Evolutionary conservation across 1,140 invertebrate species (phyloP), one percentile per base, ranked within the genome.

Genomic region (Cotesia chilonis): DNA sequence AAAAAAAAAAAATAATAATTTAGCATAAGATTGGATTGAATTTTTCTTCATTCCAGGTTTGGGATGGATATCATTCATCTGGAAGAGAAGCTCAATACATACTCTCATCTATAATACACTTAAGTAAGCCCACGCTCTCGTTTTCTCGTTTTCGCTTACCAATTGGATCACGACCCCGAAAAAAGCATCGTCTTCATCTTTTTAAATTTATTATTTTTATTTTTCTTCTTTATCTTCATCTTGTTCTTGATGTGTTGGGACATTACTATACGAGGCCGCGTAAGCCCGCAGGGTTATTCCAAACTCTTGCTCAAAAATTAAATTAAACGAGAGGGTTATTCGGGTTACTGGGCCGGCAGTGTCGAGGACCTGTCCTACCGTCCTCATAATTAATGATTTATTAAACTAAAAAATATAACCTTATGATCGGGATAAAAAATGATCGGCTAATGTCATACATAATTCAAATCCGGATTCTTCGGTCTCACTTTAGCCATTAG

Each of bases 341-440:
- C 72, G 77, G 80, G 80, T 80, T 76, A 81, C 78, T 81, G 80
- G 80, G 80, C 75, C 80, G 41, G 6, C 28, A 28, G 76, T 63
- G 76, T 74, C 78, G 77, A 77, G 71, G 68, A 76, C 75, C 70
- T 74, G 52, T 70, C 57, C 28, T 57, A 69, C 54, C 68, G 71
- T 66, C 52, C 59, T 66, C 71, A 75, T 68, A 68, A 71, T 71
- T 68, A 70, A 74, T 70, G 71, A 71, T 55, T 68, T 54, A 68
- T 54, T 54, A 54, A 67, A 5, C n/a, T 10, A 20, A 51, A 67
- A 54, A 67, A 67, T 5, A 67, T 10, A 38, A 65, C 12, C 10
- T 20, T 7, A 12, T 67, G 10, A 20, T 17, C 28, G 1, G 28
- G 52, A 37, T 4, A 65, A 47, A 14, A 41, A 55, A 12, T 55